Evolutionary conservation across 2,797 vertebrate species (phyloP).

Genomic region (Rhinella marina): DNA sequence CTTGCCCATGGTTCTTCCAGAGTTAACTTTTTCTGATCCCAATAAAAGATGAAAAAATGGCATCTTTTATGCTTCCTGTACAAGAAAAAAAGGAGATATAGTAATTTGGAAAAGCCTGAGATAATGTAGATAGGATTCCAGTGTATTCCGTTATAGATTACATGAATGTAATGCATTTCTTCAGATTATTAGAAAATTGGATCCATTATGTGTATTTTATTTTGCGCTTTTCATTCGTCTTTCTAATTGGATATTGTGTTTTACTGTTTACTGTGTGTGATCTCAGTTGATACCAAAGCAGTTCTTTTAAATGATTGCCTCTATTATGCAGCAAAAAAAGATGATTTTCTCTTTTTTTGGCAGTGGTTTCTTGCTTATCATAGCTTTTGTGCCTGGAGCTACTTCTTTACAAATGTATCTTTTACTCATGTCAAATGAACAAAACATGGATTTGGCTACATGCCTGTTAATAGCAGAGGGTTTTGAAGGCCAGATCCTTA

Average conservation of each 20-base stretch:
- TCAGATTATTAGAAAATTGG: conserved; percentile 18
- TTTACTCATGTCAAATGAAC: conserved; percentile 43
- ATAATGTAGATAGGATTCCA: conserved; percentile 2
- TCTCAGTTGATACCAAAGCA: conserved; percentile 5
- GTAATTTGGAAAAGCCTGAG: background rate
- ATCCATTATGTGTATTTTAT: conserved; percentile 17
- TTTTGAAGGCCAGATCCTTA: conserved; percentile 37
- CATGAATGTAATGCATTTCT: background rate
- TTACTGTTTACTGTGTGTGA: conserved; percentile 19
- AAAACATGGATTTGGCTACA: conserved; percentile 31
- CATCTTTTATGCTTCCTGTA: background rate
- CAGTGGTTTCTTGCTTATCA: conserved; percentile 47
- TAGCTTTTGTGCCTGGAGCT: conserved; percentile 37
- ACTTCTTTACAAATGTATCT: conserved; percentile 52
- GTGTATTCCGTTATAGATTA: conserved; percentile 7
- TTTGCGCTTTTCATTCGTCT: conserved; percentile 5
- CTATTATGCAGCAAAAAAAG: conserved; percentile 34
- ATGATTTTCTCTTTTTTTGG: conserved; percentile 24
- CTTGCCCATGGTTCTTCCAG: background rate
- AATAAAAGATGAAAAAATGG: background rate
- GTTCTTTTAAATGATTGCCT: conserved; percentile 23
- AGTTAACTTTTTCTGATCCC: background rate
- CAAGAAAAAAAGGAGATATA: background rate
- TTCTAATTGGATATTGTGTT: conserved; percentile 30
- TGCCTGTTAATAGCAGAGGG: conserved; percentile 31